Evolutionary conservation across 1,140 invertebrate species (phyloP).

Genomic region (Caerostris darwini): DNA sequence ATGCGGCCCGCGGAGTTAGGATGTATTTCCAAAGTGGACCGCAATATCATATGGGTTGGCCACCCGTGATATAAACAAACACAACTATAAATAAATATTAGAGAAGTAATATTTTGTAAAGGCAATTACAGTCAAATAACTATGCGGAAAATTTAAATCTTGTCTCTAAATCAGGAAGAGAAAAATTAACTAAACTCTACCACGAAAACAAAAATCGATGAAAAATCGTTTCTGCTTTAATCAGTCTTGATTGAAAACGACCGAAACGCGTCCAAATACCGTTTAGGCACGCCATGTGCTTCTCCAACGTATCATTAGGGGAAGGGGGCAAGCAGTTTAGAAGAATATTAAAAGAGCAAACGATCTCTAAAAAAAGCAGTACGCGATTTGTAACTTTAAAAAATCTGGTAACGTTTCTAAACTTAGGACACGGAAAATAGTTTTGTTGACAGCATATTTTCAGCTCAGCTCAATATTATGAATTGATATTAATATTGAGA

Average conservation of each 20-base stretch:
- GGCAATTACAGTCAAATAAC: too few relatives aligned
- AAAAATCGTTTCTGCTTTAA: slow-evolving; percentile 5
- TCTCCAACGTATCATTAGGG: neutral
- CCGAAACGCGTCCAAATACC: slow-evolving; percentile 1
- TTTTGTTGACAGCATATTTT: too few relatives aligned
- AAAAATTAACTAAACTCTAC: neutral
- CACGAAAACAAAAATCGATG: neutral
- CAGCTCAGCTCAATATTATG: too few relatives aligned
- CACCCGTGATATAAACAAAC: too few relatives aligned
- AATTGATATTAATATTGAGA: too few relatives aligned
- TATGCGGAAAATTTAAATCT: neutral
- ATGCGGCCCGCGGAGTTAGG: too few relatives aligned
- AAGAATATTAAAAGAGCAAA: neutral
- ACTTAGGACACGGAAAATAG: too few relatives aligned
- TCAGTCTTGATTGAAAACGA: slow-evolving; percentile 32
- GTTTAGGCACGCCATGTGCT: slow-evolving; percentile 21
- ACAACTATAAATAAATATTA: too few relatives aligned
- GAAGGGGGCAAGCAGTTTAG: neutral
- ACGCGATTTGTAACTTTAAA: neutral
- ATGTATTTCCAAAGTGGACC: too few relatives aligned
- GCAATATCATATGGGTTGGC: too few relatives aligned
- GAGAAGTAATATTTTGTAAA: too few relatives aligned
- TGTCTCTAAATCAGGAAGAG: neutral
- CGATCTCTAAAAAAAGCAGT: neutral
- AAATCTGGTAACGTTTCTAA: neutral